A percentile compares a stretch with the other conserved stretches of the same genome.
phyloP scores from a whole-genome alignment of 2,797 vertebrate genomes.

The Benthosema pterotum region DNA sequence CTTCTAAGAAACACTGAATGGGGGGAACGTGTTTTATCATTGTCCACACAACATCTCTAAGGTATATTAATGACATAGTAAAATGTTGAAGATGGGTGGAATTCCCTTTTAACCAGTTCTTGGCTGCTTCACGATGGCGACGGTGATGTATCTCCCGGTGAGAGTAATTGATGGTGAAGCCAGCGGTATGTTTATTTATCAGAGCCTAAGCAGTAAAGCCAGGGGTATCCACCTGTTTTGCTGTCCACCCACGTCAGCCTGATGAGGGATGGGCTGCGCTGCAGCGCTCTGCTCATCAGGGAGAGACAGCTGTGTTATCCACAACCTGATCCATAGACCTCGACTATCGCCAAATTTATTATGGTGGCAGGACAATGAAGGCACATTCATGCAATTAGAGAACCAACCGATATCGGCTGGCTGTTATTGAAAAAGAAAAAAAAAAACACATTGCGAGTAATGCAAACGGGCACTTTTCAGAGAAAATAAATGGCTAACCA shows the following conservation, averaged over 20 bases:
- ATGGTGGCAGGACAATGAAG: slow-evolving; percentile 87
- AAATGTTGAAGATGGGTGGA: too few species aligned
- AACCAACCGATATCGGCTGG: slow-evolving; percentile 75
- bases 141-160: neutral
- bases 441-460: slow-evolving; percentile 52
- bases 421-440: slow-evolving; percentile 74
- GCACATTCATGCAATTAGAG: slow-evolving; percentile 75
- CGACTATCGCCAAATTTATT: slow-evolving; percentile 84
- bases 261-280: slow-evolving; percentile 76
- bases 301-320: slow-evolving; percentile 81
- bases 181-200: slow-evolving; percentile 53
- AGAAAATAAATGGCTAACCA: slow-evolving; percentile 59
- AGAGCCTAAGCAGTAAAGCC: slow-evolving; percentile 24
- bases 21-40: too few species aligned
- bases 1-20: too few species aligned
- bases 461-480: slow-evolving; percentile 63
- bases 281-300: slow-evolving; percentile 73
- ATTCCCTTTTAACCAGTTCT: neutral
- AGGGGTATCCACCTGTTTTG: slow-evolving; percentile 72
- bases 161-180: slow-evolving; percentile 26
- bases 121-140: neutral
- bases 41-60: too few species aligned
- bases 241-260: slow-evolving; percentile 80
- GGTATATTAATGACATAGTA: too few species aligned
- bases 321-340: slow-evolving; percentile 83